Evolutionary conservation across 2,888 invertebrate species (phyloP).

Genomic region (Punctoribates punctum): DNA sequence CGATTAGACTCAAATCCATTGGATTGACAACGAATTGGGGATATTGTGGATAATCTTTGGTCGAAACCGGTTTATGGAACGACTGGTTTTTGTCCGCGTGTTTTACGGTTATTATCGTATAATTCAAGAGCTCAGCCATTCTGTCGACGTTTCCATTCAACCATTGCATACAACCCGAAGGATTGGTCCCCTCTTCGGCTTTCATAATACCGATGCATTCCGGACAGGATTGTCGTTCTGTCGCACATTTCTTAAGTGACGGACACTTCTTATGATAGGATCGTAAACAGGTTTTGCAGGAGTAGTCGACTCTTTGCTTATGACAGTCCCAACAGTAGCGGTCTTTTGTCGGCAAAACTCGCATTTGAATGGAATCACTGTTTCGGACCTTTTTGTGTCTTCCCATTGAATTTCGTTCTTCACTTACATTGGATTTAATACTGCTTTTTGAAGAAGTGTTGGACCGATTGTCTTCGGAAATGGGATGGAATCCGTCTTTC

Average conservation of each 20-base stretch:
- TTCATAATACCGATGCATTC: constrained; percentile 73
- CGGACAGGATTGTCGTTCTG: constrained; percentile 60
- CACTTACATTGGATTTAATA: neutral
- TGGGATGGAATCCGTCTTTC: neutral
- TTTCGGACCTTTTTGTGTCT: neutral
- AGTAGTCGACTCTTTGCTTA: constrained; percentile 59
- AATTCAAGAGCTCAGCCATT: constrained; percentile 71
- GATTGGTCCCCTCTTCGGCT: constrained; percentile 64
- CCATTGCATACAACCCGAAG: constrained; percentile 67
- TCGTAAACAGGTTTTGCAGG: constrained; percentile 72
- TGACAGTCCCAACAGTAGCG: constrained; percentile 90
- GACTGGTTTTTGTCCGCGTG: constrained; percentile 51
- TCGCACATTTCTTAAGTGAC: constrained; percentile 46
- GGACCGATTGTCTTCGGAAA: neutral
- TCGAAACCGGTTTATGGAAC: constrained; percentile 71
- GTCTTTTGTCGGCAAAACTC: constrained; percentile 57
- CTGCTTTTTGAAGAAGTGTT: neutral
- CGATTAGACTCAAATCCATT: constrained; percentile 77
- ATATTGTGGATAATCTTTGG: constrained; percentile 68
- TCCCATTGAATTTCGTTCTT: neutral
- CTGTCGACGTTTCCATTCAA: constrained; percentile 65
- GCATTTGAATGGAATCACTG: neutral
- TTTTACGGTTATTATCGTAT: constrained; percentile 74
- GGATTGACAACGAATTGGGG: constrained; percentile 78
- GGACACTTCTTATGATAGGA: constrained; percentile 77